These are phyloP conservation scores for Falco biarmicus DNA, from an alignment of 2,797 vertebrate species.

Conservation along the genomic window DNA sequence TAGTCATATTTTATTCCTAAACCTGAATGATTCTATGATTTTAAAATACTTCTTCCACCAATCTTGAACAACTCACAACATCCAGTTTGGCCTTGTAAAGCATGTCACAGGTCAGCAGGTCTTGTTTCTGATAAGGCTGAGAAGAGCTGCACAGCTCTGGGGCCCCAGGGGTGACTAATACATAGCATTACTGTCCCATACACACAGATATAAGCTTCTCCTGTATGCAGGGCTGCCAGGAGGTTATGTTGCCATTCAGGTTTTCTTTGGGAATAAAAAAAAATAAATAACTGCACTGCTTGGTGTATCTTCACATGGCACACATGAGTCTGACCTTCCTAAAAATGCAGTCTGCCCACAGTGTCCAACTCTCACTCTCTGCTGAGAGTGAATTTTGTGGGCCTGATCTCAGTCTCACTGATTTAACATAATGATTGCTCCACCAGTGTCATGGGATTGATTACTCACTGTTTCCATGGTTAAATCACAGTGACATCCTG, in stretches of 20 bases:
- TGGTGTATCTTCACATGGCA: background rate
- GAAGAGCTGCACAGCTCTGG: background rate
- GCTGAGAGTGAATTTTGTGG: background rate
- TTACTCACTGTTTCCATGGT: background rate
- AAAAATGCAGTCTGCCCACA: background rate
- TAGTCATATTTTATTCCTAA: background rate
- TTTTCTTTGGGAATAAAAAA: background rate
- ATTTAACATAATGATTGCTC: background rate
- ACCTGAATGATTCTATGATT: background rate
- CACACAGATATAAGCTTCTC: background rate
- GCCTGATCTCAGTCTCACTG: background rate
- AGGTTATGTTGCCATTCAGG: background rate
- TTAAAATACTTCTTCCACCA: background rate
- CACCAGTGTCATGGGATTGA: background rate
- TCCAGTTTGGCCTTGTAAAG: background rate
- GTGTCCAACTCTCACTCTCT: background rate
- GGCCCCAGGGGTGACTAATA: background rate
- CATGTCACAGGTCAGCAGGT: background rate
- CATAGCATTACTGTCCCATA: background rate
- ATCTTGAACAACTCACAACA: background rate
- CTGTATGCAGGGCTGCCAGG: background rate
- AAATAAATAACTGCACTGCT: background rate
- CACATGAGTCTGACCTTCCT: background rate
- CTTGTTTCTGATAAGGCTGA: background rate
- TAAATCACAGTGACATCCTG: background rate